phyloP scores from a whole-genome alignment of 2,113 vertebrate genomes.

The Pachyramphus minor region DNA sequence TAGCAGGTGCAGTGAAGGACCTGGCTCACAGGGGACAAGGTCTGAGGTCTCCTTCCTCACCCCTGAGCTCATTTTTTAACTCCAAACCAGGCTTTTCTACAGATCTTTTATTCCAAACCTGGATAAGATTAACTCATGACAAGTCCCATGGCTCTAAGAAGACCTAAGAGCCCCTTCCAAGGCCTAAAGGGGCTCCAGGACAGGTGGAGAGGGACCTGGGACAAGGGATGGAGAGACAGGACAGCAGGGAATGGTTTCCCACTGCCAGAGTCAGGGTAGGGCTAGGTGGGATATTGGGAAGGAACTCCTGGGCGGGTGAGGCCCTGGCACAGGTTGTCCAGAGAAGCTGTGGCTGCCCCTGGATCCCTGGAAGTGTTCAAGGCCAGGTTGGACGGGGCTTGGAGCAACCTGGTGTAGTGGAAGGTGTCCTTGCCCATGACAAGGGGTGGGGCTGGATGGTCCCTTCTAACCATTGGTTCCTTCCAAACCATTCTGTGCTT shows the following conservation, averaged over 20 bases:
- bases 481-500: neutral
- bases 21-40: neutral
- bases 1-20: neutral
- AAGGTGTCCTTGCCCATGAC: neutral
- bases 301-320: accelerated
- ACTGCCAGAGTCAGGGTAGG: neutral
- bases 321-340: neutral
- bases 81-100: neutral
- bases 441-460: accelerated
- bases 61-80: neutral
- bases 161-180: neutral
- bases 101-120: neutral
- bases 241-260: neutral
- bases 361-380: neutral
- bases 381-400: accelerated
- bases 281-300: accelerated
- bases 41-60: neutral
- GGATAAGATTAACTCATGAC: neutral
- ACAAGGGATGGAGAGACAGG: neutral
- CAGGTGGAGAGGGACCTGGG: neutral
- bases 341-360: neutral
- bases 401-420: accelerated
- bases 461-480: no score
- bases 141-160: neutral
- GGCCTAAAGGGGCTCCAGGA: neutral